Evolutionary conservation across 1,140 invertebrate species (phyloP), one percentile per base, ranked within the genome.

Genomic region (Drosophila sp.): DNA sequence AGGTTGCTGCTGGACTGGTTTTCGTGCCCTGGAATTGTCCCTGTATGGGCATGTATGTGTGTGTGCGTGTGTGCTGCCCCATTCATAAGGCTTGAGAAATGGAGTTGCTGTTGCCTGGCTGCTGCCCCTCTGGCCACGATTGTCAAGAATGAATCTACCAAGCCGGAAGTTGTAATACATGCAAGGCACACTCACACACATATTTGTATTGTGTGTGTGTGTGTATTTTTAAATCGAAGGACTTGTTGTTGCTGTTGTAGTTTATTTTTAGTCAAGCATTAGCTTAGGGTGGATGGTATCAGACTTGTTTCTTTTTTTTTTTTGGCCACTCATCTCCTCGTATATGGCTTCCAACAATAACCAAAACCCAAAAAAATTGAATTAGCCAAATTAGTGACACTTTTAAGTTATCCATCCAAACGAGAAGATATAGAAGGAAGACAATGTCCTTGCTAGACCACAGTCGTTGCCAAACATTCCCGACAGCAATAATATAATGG

Each of bases 301-400:
- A 60, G 58, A n/a, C 40, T 60, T 35, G 11, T 60, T 60, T 35
- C 10, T 35, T 3, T 35, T 38, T 11, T 3, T n/a, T 38, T 38
- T 50, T 50, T 50, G 23, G 44, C 44, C 8, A 50, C 44, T 50
- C 44, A 47, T 47, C 17, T n/a, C 11, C 30, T 30, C 30, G 10
- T 50, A 10, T 50, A 50, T 50, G 44, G 44, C 44, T 50, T 50
- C 44, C 44, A 25, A 11, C n/a, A 50, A 27, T 6, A 47, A 47
- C 3, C 23, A 41, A 4, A 41, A 41, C 2, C 17, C 11, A 11
- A 47, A 47, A 44, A 83, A 89, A 87, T 87, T 89, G 67, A 89
- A 87, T 87, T 87, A 87, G 47, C 62, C 80, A 74, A 89, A 87
- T 87, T 87, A 87, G 72, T 33, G 67, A 61, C 84, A 87, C 83